A percentile compares a stretch with the other conserved stretches of the same genome.
Conservation (phyloP, 92 coral and sea anemone genomes). For the Micromussa lordhowensis region DNA sequence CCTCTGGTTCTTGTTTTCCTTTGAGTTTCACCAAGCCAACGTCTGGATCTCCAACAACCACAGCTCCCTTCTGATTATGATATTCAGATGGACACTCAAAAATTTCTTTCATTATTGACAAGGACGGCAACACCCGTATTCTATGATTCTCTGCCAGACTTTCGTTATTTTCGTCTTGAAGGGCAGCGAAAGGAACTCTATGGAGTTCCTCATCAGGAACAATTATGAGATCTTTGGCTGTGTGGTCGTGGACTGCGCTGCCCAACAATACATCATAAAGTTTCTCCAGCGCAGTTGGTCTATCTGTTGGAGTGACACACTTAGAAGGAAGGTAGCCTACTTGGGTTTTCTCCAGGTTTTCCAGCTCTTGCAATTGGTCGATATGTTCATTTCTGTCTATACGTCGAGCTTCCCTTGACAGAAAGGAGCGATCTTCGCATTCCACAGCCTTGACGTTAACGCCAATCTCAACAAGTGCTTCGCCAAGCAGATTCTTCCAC, state of each 20-base stretch:
- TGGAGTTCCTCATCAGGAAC: slow-evolving; percentile 47
- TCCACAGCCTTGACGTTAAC: background rate
- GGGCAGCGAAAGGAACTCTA: slow-evolving; percentile 52
- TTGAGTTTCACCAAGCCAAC: slow-evolving; percentile 19
- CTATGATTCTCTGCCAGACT: slow-evolving; percentile 26
- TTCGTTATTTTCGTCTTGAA: slow-evolving; percentile 2
- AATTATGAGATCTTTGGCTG: slow-evolving; percentile 36
- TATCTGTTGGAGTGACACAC: slow-evolving; percentile 29
- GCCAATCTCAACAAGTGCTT: slow-evolving; percentile 20
- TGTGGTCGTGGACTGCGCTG: background rate
- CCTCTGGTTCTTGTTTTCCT: background rate
- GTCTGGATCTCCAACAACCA: slow-evolving; percentile 52
- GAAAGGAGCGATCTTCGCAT: slow-evolving; percentile 37
- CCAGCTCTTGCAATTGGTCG: slow-evolving; percentile 1
- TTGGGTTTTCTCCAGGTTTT: background rate
- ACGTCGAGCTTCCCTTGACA: slow-evolving; percentile 1
- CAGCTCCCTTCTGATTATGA: slow-evolving; percentile 26
- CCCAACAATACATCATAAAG: slow-evolving; percentile 20
- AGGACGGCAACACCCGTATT: slow-evolving; percentile 45
- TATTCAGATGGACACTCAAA: slow-evolving; percentile 11
- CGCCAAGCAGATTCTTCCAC: slow-evolving; percentile 30
- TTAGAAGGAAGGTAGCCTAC: background rate
- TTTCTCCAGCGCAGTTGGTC: slow-evolving; percentile 25
- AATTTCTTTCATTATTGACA: slow-evolving; percentile 16
- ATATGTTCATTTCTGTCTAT: background rate